Base-by-base conservation (phyloP, 2,888 invertebrate genomes). In the Spilosoma lubricipeda region DNA sequence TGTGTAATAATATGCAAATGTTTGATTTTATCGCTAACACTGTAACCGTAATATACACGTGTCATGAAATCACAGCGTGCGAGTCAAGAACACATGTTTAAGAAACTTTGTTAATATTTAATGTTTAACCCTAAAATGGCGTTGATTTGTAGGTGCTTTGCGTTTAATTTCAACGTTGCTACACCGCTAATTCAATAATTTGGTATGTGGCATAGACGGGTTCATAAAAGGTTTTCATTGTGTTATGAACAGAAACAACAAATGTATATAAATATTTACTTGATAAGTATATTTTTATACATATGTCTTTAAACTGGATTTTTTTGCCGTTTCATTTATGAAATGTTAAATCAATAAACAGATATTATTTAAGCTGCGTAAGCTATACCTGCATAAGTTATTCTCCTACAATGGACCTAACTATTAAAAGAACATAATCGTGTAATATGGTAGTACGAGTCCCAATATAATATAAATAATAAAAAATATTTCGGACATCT, bases 31-130 rank as follows among this genome's bases (percentile, higher is more conserved):
- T 71, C 87, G 88, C 85, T 82, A 0, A 4, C 75, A 85, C 74
- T 82, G 67, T 42, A 42, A 64, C 85, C 78, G 71, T 48, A 66
- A 72, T 45, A 77, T 67, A 71, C 71, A 67, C 74, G 76, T 77
- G 72, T 82, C 74, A 72, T 81, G 75, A 84, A 87, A 88, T 87
- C 88, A 88, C 82, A 80, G 84, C 85, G 76, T 82, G 74, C 81
- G 78, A 94, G 93, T 95, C 95, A 94, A 89, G 91, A 94, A 92
- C 95, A 95, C 88, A 89, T 94, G 95, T 93, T 92, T 92, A 91
- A 92, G 92, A 93, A 94, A 95, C 90, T 94, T 94, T 92, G 92
- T 94, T 95, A 95, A 95, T 94, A 93, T 93, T 95, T 95, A 95
- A 95, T 94, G 93, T 92, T 90, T 89, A 84, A 78, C 77, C 75